phyloP scores from a whole-genome alignment of 2,797 vertebrate species.

The Thaleichthys pacificus region DNA sequence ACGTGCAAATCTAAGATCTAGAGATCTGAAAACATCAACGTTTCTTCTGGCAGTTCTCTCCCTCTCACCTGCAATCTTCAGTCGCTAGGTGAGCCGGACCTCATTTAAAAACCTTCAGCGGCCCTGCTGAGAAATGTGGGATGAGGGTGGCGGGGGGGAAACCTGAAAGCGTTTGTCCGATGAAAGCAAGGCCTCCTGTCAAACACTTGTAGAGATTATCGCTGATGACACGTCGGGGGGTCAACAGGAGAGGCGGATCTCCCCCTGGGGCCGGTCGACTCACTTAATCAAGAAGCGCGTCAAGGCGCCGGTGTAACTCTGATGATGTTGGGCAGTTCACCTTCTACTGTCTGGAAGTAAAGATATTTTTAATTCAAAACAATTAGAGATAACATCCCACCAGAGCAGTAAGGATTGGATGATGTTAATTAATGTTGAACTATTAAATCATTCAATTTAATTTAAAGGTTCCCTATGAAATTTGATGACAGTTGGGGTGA shows the following conservation, averaged over 20 bases:
- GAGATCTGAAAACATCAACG: not conserved
- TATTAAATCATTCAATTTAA: conserved; percentile 34
- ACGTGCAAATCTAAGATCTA: not conserved
- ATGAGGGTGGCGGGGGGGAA: conserved; percentile 42
- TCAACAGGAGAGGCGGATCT: conserved; percentile 68
- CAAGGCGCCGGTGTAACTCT: conserved; percentile 32
- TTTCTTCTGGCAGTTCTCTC: not conserved
- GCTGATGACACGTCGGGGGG: conserved; percentile 71
- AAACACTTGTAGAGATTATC: conserved; percentile 65
- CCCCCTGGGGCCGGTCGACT: conserved; percentile 65
- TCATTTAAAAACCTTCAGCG: conserved; percentile 62
- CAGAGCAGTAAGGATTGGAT: conserved; percentile 14
- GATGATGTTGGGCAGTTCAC: conserved; percentile 52
- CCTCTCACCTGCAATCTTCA: not conserved
- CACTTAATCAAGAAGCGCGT: conserved; percentile 66
- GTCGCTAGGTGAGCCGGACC: conserved; percentile 16
- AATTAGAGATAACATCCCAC: conserved; percentile 52
- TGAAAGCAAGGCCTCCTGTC: conserved; percentile 67
- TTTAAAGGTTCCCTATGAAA: not conserved
- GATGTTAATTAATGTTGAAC: conserved; percentile 31
- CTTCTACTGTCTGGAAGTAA: conserved; percentile 54
- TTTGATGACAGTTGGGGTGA: not conserved
- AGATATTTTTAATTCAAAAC: conserved; percentile 51
- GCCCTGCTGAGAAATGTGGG: conserved; percentile 50
- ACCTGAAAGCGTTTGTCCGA: conserved; percentile 54